A percentile compares a stretch with the other conserved stretches of the same genome.
Conservation (phyloP, 2,888 invertebrate genomes). For the Escarpia spicata region DNA sequence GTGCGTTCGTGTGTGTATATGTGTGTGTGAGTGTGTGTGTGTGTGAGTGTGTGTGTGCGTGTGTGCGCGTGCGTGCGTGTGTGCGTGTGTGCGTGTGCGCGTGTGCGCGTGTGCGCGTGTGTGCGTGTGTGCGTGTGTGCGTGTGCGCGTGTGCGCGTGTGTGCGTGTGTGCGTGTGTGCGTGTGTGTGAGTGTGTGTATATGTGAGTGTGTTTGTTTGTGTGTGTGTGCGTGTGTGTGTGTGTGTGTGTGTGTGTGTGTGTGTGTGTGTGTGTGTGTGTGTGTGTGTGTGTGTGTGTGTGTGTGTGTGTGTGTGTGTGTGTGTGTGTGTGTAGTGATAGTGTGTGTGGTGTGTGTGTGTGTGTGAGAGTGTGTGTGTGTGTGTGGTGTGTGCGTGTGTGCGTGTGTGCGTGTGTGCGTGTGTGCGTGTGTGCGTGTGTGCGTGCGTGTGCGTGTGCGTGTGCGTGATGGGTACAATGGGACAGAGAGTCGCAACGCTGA, state of each 20-base stretch:
- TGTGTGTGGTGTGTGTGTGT: background rate
- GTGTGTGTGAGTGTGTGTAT: no score
- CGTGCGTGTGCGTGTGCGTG: background rate
- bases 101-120: no score
- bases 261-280: background rate
- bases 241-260: background rate
- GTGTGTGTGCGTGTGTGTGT: background rate
- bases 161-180: no score
- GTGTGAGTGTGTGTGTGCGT: background rate
- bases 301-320: background rate
- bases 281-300: background rate
- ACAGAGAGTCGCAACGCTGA: no score
- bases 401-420: background rate
- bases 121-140: no score
- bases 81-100: no score
- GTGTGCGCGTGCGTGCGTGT: background rate
- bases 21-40: background rate
- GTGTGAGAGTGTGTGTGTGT: background rate
- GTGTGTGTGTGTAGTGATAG: background rate
- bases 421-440: background rate
- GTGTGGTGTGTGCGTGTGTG: background rate
- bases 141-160: background rate
- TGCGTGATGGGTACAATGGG: background rate
- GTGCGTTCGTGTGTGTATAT: no score
- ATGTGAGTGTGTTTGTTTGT: background rate